Percentiles rank a stretch among this genome's conserved stretches.
These are phyloP conservation scores for Thomomys bottae DNA, from an alignment of 2,113 vertebrate genomes.

Conservation along the genomic window DNA sequence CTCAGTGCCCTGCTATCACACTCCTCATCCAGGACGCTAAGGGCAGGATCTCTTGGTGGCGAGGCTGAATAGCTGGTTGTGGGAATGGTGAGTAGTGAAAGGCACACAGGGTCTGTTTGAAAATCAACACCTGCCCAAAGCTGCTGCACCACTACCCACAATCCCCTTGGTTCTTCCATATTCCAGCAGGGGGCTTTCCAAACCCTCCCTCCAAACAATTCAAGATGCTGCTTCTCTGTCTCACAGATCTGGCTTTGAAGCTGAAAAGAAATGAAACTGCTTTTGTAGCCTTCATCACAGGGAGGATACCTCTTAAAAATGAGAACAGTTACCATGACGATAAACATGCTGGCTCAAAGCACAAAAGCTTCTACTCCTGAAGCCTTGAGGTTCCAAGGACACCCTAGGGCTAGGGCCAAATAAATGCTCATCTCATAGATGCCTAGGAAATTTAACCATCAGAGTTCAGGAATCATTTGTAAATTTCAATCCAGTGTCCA, in stretches of 20 bases:
- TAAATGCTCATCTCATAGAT: conserved; percentile 23
- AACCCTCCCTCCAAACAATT: conserved; percentile 32
- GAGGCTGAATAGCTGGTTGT: not conserved
- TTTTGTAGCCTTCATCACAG: conserved; percentile 73
- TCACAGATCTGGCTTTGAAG: conserved; percentile 49
- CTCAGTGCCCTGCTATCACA: not conserved
- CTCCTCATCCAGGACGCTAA: not conserved
- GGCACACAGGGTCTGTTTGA: not conserved
- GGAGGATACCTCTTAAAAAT: conserved; percentile 75
- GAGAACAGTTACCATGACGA: conserved; percentile 84
- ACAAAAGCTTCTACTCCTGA: conserved; percentile 66
- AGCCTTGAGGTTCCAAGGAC: conserved; percentile 57
- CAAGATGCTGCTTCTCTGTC: conserved; percentile 24
- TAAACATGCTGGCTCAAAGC: conserved; percentile 80
- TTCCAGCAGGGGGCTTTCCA: not conserved
- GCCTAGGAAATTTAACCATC: conserved; percentile 49
- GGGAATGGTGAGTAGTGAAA: not conserved
- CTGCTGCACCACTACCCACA: not conserved
- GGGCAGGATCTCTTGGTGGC: not conserved
- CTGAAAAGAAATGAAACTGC: conserved; percentile 45
- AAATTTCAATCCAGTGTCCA: not conserved
- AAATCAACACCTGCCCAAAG: not conserved
- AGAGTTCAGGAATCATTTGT: not conserved
- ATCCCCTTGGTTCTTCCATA: not conserved
- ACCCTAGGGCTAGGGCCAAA: not conserved